Conservation (phyloP, 2,113 vertebrate genomes). For the Holacanthus passer region DNA sequence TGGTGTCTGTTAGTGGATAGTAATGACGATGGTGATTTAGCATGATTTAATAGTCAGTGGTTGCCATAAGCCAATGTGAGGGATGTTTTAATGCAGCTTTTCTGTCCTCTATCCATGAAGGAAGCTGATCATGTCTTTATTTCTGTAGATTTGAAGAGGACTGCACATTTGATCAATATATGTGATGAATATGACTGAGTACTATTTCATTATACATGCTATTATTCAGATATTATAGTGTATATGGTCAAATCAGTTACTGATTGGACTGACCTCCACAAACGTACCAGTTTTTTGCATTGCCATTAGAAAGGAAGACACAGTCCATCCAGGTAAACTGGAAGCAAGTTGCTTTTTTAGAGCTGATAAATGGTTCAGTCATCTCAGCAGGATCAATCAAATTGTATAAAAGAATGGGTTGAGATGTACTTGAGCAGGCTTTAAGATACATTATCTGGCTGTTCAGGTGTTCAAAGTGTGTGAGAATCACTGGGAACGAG, state of each 20-base stretch:
- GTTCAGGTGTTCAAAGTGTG: background rate
- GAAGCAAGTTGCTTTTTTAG: background rate
- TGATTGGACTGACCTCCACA: background rate
- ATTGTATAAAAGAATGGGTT: background rate
- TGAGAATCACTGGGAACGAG: background rate
- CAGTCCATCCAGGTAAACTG: background rate
- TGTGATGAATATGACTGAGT: background rate
- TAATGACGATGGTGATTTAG: slow-evolving; percentile 3
- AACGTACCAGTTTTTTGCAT: background rate
- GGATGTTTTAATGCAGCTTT: slow-evolving; percentile 18
- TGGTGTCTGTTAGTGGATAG: background rate
- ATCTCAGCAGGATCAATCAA: background rate
- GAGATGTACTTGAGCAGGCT: background rate
- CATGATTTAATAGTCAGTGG: slow-evolving; percentile 27
- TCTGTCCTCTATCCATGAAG: background rate
- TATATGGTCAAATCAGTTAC: background rate
- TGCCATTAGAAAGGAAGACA: background rate
- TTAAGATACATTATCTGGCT: background rate
- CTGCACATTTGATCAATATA: background rate
- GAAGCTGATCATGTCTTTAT: background rate
- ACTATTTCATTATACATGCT: background rate
- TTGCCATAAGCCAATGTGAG: slow-evolving; percentile 2
- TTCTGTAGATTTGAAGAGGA: background rate
- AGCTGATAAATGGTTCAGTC: background rate
- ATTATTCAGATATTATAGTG: background rate